Conservation (phyloP, 2,113 vertebrate genomes). For the Grantiella picta region DNA sequence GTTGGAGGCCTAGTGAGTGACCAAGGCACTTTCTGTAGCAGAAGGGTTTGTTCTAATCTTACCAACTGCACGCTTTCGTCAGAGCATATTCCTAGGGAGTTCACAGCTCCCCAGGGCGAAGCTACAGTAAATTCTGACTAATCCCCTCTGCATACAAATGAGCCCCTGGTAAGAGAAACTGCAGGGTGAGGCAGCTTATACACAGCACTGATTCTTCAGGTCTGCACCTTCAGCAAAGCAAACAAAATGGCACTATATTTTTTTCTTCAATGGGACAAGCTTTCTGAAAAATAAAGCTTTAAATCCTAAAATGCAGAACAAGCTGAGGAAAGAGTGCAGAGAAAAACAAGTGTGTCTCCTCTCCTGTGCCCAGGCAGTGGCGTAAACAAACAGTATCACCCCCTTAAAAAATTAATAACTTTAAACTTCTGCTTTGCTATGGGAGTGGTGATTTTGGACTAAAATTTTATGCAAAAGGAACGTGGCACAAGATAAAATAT, state of each 20-base stretch:
- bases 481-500: slow-evolving; percentile 4
- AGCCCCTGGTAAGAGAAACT: slow-evolving; percentile 78
- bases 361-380: background rate
- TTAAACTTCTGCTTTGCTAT: background rate
- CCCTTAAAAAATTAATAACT: background rate
- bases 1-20: slow-evolving; percentile 77
- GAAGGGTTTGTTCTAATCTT: slow-evolving; percentile 85
- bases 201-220: slow-evolving; percentile 61
- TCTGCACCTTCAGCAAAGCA: slow-evolving; percentile 69
- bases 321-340: background rate
- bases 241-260: slow-evolving; percentile 55
- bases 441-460: background rate
- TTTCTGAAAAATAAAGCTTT: slow-evolving; percentile 18
- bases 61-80: slow-evolving; percentile 80
- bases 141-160: slow-evolving; percentile 94
- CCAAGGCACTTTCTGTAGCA: slow-evolving; percentile 75
- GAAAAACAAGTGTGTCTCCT: background rate
- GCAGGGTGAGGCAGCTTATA: slow-evolving; percentile 69
- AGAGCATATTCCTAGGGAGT: slow-evolving; percentile 82
- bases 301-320: background rate
- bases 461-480: background rate
- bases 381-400: background rate
- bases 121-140: slow-evolving; percentile 91
- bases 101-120: slow-evolving; percentile 82
- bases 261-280: background rate